Percentiles rank a stretch among this genome's conserved stretches.
phyloP scores from a whole-genome alignment of 2,888 invertebrate species.

The Eupithecia exiguata region DNA sequence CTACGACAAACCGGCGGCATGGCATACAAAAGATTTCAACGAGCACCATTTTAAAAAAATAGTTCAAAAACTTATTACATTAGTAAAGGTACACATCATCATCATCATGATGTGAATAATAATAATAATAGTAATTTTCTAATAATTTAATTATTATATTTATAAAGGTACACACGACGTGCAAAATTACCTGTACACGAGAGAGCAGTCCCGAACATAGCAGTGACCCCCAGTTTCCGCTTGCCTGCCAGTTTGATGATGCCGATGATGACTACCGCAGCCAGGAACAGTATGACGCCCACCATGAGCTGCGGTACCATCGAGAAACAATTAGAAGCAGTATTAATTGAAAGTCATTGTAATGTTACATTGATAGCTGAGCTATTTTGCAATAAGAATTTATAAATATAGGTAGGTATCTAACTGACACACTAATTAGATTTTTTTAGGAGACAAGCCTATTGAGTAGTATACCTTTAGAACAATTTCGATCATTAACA shows the following conservation, averaged over 20 bases:
- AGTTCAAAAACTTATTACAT: no score
- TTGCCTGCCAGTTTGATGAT: constrained; percentile 76
- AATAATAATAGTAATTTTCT: no score
- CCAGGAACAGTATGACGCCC: constrained; percentile 75
- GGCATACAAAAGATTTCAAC: no score
- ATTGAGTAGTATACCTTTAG: no score
- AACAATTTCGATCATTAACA: not conserved
- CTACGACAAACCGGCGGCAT: no score
- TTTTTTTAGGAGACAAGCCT: no score
- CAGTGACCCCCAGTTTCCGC: constrained; percentile 72
- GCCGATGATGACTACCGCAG: constrained; percentile 68
- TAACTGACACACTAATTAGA: no score
- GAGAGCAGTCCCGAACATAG: constrained; percentile 70
- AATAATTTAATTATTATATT: no score
- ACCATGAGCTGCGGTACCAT: constrained; percentile 68
- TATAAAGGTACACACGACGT: no score
- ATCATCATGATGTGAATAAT: no score
- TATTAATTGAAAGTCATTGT: constrained; percentile 14
- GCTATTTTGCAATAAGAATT: not conserved
- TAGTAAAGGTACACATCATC: no score
- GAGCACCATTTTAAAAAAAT: no score
- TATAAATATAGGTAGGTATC: not conserved
- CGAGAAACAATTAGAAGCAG: constrained; percentile 27
- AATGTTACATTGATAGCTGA: not conserved
- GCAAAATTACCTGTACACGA: constrained; percentile 55